Percentiles rank a stretch among this genome's conserved stretches.
These are phyloP conservation scores for Aselliscus stoliczkanus DNA, from an alignment of 2,797 vertebrate species.

Conservation along the genomic window DNA sequence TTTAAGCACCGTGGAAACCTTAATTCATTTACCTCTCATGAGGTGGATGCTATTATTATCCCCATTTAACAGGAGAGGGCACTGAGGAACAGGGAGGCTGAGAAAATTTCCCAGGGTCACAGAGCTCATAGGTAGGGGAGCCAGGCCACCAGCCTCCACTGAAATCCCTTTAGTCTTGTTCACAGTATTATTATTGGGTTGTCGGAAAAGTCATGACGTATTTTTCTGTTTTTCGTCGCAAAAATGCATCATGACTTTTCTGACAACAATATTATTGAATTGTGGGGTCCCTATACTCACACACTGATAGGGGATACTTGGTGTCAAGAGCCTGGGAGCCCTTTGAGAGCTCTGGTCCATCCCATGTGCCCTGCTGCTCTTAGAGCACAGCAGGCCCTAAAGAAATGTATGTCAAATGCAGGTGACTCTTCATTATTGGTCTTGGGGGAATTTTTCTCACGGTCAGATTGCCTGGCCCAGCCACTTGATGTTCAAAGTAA, in stretches of 20 bases:
- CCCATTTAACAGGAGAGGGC: not conserved
- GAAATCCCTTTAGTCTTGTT: not conserved
- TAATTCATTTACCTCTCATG: not conserved
- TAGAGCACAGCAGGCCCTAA: too few relatives aligned
- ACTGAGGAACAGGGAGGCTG: not conserved
- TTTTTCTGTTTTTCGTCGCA: too few relatives aligned
- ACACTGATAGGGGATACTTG: not conserved
- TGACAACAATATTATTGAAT: too few relatives aligned
- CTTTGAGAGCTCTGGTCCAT: not conserved
- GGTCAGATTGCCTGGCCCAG: not conserved
- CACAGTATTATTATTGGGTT: not conserved
- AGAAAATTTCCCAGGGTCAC: not conserved
- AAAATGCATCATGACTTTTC: too few relatives aligned
- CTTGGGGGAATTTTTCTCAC: not conserved
- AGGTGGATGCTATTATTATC: too few relatives aligned
- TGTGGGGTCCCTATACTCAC: not conserved
- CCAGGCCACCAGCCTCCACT: too few relatives aligned
- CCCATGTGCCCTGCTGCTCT: rapidly evolving
- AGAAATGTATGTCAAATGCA: not conserved
- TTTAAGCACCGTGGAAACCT: not conserved
- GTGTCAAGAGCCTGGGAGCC: too few relatives aligned
- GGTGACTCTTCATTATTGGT: not conserved
- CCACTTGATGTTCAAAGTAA: not conserved
- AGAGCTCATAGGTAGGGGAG: not conserved
- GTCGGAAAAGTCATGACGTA: too few relatives aligned